Conservation (phyloP, 2,113 vertebrate genomes). For the Myxocyprinus asiaticus region DNA sequence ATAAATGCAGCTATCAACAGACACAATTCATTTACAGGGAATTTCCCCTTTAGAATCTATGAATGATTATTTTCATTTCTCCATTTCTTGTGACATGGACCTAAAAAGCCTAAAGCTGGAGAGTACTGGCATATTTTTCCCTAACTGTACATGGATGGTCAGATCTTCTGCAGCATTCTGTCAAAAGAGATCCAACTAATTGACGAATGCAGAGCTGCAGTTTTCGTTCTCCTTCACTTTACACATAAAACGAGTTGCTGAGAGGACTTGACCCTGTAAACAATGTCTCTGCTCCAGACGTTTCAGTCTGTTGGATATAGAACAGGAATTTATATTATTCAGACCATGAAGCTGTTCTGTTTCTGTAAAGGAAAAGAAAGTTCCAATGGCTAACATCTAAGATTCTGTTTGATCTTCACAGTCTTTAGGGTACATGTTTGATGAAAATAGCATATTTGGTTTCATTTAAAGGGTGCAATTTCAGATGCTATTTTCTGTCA, state of each 20-base stretch:
- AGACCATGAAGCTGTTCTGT: slow-evolving; percentile 45
- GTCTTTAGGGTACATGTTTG: slow-evolving; percentile 1
- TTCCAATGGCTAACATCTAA: slow-evolving; percentile 14
- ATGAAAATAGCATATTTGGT: not conserved
- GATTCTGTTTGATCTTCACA: slow-evolving; percentile 20
- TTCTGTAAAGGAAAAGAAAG: slow-evolving; percentile 32
- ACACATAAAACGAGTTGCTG: not conserved
- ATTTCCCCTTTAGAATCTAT: too few relatives aligned
- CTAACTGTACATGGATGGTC: slow-evolving; percentile 13
- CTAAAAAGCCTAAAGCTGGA: not conserved
- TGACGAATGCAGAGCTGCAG: not conserved
- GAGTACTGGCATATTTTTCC: not conserved
- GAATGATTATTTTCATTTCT: too few relatives aligned
- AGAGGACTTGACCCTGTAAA: slow-evolving; percentile 33
- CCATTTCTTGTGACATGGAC: too few relatives aligned
- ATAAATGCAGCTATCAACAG: too few relatives aligned
- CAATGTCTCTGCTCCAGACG: slow-evolving; percentile 38
- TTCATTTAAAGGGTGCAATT: too few relatives aligned
- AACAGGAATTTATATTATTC: slow-evolving; percentile 47
- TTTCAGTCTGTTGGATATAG: slow-evolving; percentile 30
- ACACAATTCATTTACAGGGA: too few relatives aligned
- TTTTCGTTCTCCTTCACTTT: not conserved
- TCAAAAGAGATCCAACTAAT: not conserved
- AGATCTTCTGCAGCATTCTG: not conserved
- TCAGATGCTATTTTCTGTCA: too few relatives aligned